Conservation (phyloP, 1,140 invertebrate species). For the Pogonomyrmex californicus region DNA sequence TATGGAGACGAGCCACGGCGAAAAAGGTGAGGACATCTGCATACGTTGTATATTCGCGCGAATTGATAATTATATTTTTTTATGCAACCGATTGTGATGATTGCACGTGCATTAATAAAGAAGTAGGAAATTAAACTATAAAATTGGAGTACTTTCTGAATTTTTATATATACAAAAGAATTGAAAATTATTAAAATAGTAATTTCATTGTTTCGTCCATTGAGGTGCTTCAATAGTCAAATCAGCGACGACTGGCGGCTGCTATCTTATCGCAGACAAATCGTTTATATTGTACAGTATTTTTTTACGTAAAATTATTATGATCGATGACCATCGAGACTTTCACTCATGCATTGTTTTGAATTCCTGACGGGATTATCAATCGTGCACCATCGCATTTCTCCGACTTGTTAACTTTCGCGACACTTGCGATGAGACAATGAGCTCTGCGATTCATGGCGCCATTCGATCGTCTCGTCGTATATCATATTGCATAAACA, state of each 20-base stretch:
- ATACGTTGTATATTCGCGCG: not conserved
- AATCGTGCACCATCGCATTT: constrained; percentile 33
- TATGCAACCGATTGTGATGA: not conserved
- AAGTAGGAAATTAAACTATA: not conserved
- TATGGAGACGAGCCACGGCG: constrained; percentile 87
- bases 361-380: constrained; percentile 2
- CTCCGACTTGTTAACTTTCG: constrained; percentile 17
- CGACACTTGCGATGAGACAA: constrained; percentile 18
- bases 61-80: not conserved
- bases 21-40: constrained; percentile 82
- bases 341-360: not conserved
- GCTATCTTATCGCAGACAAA: not conserved
- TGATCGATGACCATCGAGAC: not conserved
- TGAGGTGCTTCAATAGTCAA: not conserved
- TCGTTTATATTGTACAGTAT: not conserved
- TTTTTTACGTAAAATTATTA: not conserved
- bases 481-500: not conserved
- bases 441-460: not conserved
- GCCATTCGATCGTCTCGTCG: constrained; percentile 26
- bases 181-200: not conserved
- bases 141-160: not conserved
- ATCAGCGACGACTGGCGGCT: not conserved
- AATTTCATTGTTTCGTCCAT: not conserved
- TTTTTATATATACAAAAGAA: not conserved
- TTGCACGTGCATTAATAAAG: not conserved